Evolutionary conservation across 2,113 vertebrate species (phyloP).

Genomic region (Rattus rattus): DNA sequence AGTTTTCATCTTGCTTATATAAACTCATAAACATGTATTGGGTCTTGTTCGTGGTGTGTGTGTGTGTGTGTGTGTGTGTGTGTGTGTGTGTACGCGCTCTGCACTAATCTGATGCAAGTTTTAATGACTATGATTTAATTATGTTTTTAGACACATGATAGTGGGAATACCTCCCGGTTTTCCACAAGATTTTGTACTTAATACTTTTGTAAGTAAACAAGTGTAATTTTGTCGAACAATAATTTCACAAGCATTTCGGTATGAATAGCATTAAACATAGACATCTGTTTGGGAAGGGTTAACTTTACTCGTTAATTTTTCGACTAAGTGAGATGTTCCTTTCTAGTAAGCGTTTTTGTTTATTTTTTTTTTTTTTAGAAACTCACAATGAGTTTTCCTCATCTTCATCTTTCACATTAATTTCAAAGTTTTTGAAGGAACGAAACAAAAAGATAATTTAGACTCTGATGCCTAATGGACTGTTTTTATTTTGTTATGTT

Average conservation of each 20-base stretch:
- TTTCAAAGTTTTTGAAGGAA: constrained; percentile 15
- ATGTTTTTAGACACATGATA: not conserved
- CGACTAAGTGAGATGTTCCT: constrained; percentile 9
- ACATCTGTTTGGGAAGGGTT: not conserved
- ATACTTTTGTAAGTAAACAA: constrained; percentile 41
- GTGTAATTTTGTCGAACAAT: constrained; percentile 46
- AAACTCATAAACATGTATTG: constrained; percentile 4
- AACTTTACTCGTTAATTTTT: constrained; percentile 18
- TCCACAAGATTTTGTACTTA: not conserved
- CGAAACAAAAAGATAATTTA: not conserved
- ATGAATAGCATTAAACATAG: not conserved
- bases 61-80: not conserved
- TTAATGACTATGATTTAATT: constrained; percentile 29
- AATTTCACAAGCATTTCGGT: not conserved
- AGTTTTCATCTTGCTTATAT: constrained; percentile 63
- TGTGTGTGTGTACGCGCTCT: not conserved
- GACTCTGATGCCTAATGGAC: not conserved
- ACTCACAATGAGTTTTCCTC: not conserved
- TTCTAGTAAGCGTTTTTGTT: constrained; percentile 25
- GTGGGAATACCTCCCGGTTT: not conserved
- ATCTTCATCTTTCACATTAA: constrained; percentile 39
- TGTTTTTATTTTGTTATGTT: constrained; percentile 26
- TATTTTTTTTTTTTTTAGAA: constrained; percentile 24
- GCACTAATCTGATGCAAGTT: not conserved
- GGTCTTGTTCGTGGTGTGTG: not conserved